These are phyloP conservation scores for Myotis daubentonii DNA, from an alignment of 2,797 vertebrate species.

Conservation along the genomic window DNA sequence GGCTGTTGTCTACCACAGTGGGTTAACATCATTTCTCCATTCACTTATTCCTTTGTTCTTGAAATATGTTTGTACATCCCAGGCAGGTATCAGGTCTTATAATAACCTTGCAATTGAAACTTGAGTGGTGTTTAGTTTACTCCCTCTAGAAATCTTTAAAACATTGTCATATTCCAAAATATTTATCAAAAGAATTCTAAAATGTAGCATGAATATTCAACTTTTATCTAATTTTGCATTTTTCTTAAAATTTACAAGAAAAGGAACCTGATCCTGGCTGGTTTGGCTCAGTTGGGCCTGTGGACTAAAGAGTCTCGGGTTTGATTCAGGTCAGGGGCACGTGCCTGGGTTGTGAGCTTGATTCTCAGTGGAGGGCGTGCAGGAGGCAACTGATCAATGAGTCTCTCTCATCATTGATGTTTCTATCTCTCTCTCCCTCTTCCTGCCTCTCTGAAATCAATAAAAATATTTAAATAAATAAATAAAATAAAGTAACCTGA, in stretches of 20 bases:
- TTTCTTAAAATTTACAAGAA: conserved; percentile 16
- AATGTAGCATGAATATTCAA: not conserved
- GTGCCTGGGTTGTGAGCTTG: too few relatives aligned
- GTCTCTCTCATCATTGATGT: too few relatives aligned
- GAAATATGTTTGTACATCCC: not conserved
- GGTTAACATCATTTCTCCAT: not conserved
- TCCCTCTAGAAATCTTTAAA: not conserved
- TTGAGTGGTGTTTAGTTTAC: not conserved
- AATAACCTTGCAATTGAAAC: not conserved
- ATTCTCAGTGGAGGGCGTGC: too few relatives aligned
- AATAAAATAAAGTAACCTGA: not conserved
- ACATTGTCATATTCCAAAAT: conserved; percentile 29
- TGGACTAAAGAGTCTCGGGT: too few relatives aligned
- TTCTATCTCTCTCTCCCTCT: too few relatives aligned
- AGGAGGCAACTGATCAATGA: too few relatives aligned
- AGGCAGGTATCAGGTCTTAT: not conserved
- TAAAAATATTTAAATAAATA: too few relatives aligned
- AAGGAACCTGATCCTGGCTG: not conserved
- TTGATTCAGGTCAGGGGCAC: too few relatives aligned
- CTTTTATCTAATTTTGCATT: conserved; percentile 3
- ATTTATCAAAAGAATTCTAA: not conserved
- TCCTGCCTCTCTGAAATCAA: too few relatives aligned
- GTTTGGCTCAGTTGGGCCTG: too few relatives aligned
- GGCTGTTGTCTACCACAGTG: not conserved
- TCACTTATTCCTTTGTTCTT: not conserved